phyloP scores from a whole-genome alignment of 2,888 invertebrate genomes.

The Quadroppia sp. region DNA sequence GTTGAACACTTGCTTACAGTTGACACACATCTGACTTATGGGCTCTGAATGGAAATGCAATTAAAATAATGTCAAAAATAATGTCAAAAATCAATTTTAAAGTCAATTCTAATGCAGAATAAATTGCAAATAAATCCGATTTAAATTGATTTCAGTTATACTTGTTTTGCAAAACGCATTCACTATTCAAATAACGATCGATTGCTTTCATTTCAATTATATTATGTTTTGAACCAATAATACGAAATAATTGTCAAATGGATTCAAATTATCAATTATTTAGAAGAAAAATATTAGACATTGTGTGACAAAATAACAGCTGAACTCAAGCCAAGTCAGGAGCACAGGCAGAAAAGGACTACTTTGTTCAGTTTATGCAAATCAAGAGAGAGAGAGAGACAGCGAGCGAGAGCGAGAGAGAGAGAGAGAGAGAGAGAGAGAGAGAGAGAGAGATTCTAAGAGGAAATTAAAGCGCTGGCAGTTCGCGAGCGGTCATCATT shows the following conservation, averaged over 20 bases:
- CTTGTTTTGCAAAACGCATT: no score
- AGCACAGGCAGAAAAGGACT: background rate
- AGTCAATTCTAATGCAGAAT: background rate
- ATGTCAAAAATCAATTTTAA: background rate
- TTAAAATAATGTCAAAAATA: background rate
- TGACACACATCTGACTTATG: conserved; percentile 86
- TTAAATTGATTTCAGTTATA: background rate
- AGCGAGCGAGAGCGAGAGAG: conserved; percentile 3
- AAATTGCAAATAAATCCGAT: background rate
- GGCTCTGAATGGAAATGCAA: conserved; percentile 62
- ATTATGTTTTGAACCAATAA: no score
- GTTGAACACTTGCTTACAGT: conserved; percentile 82
- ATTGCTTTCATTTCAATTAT: background rate
- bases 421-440: conserved; percentile 13
- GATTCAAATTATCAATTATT: background rate
- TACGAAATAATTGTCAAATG: background rate
- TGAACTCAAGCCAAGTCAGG: background rate
- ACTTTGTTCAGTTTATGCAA: conserved; percentile 31
- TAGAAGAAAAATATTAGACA: background rate
- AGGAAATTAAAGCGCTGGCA: conserved; percentile 40
- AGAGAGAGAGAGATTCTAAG: conserved; percentile 36
- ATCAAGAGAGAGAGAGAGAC: conserved; percentile 2
- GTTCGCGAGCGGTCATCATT: conserved; percentile 38
- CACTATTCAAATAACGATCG: no score
- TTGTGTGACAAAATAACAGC: conserved; percentile 23